Percentiles rank a stretch among this genome's conserved stretches.
These are phyloP conservation scores for Helicoverpa armigera DNA, from an alignment of 1,140 invertebrate species.

Conservation along the genomic window DNA sequence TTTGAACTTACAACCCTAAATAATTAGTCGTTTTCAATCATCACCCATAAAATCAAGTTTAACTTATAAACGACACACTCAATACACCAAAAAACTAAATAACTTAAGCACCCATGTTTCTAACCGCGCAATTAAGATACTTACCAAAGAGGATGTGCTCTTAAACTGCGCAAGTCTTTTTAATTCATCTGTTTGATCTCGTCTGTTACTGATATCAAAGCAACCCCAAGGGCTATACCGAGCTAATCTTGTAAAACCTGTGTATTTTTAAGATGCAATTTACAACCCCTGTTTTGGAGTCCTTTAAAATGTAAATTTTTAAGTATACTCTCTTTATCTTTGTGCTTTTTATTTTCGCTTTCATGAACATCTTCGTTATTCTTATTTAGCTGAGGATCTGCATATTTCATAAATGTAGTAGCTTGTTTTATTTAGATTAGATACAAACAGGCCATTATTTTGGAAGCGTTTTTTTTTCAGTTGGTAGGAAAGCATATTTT, in stretches of 20 bases:
- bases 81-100: constrained; percentile 10
- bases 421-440: constrained; percentile 14
- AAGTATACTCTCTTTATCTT: constrained; percentile 51
- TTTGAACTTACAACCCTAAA: too few species aligned
- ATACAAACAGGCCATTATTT: background rate
- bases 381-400: constrained; percentile 32
- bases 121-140: constrained; percentile 42
- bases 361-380: constrained; percentile 40
- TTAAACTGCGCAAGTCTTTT: constrained; percentile 57
- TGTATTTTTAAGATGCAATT: constrained; percentile 72
- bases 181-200: constrained; percentile 68
- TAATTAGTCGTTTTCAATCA: background rate
- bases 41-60: background rate
- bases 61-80: background rate
- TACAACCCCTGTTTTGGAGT: constrained; percentile 64
- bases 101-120: background rate
- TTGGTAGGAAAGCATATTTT: background rate
- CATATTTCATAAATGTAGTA: constrained; percentile 31
- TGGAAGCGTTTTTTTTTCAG: background rate
- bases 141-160: constrained; percentile 37
- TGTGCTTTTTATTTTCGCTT: constrained; percentile 46
- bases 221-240: constrained; percentile 60
- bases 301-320: constrained; percentile 69
- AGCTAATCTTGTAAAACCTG: constrained; percentile 69
- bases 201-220: constrained; percentile 70